Percentiles rank a stretch among this genome's conserved stretches.
phyloP scores from a whole-genome alignment of 1,140 invertebrate genomes.

The Myzus persicae region DNA sequence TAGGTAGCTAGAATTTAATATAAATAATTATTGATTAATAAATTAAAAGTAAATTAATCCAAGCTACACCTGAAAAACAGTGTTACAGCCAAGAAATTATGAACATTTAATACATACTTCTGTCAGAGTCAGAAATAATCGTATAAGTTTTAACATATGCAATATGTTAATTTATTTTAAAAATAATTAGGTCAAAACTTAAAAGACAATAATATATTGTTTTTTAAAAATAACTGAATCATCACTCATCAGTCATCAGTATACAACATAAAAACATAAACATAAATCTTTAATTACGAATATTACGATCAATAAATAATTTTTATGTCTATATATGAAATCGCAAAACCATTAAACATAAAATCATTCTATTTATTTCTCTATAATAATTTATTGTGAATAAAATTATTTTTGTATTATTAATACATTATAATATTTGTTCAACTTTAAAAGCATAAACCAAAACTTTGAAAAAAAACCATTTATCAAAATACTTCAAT shows the following conservation, averaged over 20 bases:
- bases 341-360: background rate
- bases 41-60: background rate
- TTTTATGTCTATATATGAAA: background rate
- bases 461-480: background rate
- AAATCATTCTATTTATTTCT: background rate
- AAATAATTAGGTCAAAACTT: background rate
- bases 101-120: background rate
- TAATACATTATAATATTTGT: background rate
- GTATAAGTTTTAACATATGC: background rate
- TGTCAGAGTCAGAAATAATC: background rate
- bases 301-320: background rate
- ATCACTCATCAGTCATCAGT: no score
- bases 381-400: background rate
- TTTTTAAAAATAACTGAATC: background rate
- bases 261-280: background rate
- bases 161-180: constrained; percentile 5
- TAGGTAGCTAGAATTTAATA: background rate
- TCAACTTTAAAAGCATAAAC: background rate
- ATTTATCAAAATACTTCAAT: background rate
- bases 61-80: background rate
- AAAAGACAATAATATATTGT: background rate
- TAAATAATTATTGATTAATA: background rate
- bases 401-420: background rate
- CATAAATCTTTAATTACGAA: background rate
- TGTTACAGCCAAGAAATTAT: background rate